phyloP scores from a whole-genome alignment of 2,113 vertebrate species.

The Hiodon alosoides region DNA sequence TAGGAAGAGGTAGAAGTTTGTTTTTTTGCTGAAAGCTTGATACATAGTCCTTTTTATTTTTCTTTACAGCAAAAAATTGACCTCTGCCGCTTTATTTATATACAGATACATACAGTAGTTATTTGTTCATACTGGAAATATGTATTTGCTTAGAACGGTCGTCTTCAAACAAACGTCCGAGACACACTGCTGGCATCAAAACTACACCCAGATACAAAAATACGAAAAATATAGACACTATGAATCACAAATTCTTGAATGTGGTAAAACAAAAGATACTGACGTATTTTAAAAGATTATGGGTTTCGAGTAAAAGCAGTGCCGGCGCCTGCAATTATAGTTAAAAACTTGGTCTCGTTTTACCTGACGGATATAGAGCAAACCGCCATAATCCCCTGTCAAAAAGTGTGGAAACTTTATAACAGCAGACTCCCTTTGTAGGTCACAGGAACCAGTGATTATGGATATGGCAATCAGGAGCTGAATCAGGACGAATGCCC shows the following conservation, averaged over 20 bases:
- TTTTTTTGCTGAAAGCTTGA: too few species aligned
- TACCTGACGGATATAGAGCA: slow-evolving; percentile 4
- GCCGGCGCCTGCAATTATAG: not conserved
- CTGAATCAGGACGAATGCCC: not conserved
- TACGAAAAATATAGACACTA: not conserved
- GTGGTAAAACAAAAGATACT: not conserved
- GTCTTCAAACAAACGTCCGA: too few species aligned
- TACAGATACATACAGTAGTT: too few species aligned
- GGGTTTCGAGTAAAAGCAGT: not conserved
- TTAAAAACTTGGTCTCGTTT: not conserved
- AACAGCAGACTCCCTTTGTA: not conserved
- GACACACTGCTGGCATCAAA: too few species aligned
- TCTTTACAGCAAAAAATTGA: too few species aligned
- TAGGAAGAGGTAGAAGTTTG: too few species aligned
- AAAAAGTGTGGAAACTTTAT: slow-evolving; percentile 5
- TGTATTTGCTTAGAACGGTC: too few species aligned
- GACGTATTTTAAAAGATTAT: not conserved
- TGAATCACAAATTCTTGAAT: slow-evolving; percentile 5
- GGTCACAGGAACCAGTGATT: not conserved
- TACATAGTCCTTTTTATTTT: too few species aligned
- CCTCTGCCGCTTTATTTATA: too few species aligned
- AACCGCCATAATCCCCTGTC: slow-evolving; percentile 11
- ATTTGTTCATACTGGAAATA: too few species aligned
- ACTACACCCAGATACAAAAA: not conserved
- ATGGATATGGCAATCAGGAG: not conserved